Evolutionary conservation across 1,140 invertebrate species (phyloP).

Genomic region (Drosophila trapezifrons): DNA sequence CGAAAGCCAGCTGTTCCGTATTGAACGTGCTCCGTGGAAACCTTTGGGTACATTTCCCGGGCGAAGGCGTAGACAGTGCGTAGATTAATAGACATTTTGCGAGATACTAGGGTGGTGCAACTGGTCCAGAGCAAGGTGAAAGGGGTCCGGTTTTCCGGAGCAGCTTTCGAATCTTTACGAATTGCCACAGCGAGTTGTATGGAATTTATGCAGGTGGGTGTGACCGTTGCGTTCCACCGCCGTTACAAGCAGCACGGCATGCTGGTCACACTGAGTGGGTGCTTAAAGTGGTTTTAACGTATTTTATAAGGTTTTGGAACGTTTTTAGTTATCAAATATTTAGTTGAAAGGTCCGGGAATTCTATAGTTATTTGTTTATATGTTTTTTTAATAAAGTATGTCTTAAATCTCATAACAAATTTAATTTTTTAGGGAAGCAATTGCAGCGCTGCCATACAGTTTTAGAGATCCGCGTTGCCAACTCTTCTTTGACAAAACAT

Average conservation of each 20-base stretch:
- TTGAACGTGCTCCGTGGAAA: constrained; percentile 86
- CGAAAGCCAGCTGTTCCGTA: constrained; percentile 90
- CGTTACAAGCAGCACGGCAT: background rate
- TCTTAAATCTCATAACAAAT: background rate
- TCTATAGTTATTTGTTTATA: too few relatives aligned
- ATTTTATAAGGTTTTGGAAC: background rate
- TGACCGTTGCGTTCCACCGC: background rate
- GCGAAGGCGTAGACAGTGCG: constrained; percentile 88
- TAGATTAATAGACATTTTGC: constrained; percentile 79
- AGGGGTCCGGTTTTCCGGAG: constrained; percentile 49
- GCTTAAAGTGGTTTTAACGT: background rate
- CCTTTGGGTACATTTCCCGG: constrained; percentile 90
- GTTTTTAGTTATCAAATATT: background rate
- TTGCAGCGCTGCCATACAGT: background rate
- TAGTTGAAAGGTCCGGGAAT: too few relatives aligned
- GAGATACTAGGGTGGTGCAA: constrained; percentile 5
- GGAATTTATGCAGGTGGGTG: constrained; percentile 27
- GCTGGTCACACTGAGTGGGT: constrained; percentile 5
- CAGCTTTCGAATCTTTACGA: constrained; percentile 49
- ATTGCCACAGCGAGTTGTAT: constrained; percentile 10
- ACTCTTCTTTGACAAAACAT: background rate
- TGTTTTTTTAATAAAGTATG: background rate
- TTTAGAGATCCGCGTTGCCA: background rate
- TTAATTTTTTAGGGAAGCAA: too few relatives aligned
- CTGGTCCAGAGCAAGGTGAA: constrained; percentile 36